A percentile compares a stretch with the other conserved stretches of the same genome.
These are phyloP conservation scores for Apotomis capreana DNA, from an alignment of 2,888 invertebrate genomes.

Conservation along the genomic window DNA sequence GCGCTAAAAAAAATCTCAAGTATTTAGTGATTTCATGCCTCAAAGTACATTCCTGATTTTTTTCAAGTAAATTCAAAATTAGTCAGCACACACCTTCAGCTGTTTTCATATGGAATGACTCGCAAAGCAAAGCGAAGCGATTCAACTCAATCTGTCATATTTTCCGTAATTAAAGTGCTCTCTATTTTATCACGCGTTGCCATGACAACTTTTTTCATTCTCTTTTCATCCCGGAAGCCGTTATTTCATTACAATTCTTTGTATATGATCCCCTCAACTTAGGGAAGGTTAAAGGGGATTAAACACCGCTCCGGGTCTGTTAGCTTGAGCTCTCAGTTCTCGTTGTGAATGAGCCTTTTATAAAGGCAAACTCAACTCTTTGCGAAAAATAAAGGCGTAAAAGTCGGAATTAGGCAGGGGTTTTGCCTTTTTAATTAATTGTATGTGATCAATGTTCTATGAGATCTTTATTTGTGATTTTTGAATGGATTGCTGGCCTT, in stretches of 20 bases:
- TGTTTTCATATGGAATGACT: no score
- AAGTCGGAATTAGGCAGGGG: constrained; percentile 35
- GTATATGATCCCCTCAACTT: constrained; percentile 30
- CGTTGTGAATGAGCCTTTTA: constrained; percentile 33
- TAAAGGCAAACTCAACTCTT: constrained; percentile 35
- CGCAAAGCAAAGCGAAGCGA: not conserved
- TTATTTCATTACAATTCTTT: constrained; percentile 35
- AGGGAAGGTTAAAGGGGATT: constrained; percentile 40
- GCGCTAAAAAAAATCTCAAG: no score
- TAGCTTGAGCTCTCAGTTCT: constrained; percentile 38
- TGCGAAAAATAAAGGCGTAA: constrained; percentile 35
- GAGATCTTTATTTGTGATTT: not conserved
- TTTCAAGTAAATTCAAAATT: no score
- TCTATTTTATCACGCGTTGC: not conserved
- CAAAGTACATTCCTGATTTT: no score
- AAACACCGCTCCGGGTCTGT: constrained; percentile 38
- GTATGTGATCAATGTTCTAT: not conserved
- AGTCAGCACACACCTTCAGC: no score
- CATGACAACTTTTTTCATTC: constrained; percentile 30
- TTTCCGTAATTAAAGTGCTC: not conserved
- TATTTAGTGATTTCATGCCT: no score
- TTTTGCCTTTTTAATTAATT: constrained; percentile 41
- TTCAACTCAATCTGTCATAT: not conserved
- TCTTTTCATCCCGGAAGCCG: constrained; percentile 3
- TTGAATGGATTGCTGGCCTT: no score